These are phyloP conservation scores for Drosophila serrata DNA, from an alignment of 1,140 invertebrate genomes.

Conservation along the genomic window DNA sequence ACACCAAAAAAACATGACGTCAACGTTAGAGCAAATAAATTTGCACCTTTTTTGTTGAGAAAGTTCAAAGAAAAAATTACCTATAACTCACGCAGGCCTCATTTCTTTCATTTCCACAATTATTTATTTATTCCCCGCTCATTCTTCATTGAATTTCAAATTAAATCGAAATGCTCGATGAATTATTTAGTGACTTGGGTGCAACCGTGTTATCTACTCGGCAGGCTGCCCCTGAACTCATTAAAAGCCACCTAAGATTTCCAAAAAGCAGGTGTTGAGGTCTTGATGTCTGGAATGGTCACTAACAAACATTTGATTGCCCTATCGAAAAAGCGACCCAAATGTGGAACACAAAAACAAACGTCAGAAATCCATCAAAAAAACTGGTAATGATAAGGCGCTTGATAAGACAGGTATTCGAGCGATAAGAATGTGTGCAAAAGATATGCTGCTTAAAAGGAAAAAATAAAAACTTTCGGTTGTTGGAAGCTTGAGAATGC, in stretches of 20 bases:
- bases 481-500: background rate
- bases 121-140: conserved; percentile 32
- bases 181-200: conserved; percentile 41
- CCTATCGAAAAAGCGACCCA: conserved; percentile 26
- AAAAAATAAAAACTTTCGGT: conserved; percentile 1
- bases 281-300: conserved; percentile 15
- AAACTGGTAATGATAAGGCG: conserved; percentile 36
- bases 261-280: conserved; percentile 20
- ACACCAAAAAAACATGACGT: conserved; percentile 19
- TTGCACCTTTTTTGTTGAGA: conserved; percentile 21
- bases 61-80: conserved; percentile 15
- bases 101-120: conserved; percentile 28
- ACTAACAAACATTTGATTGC: conserved; percentile 55
- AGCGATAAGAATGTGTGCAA: conserved; percentile 46
- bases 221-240: conserved; percentile 63
- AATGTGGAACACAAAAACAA: conserved; percentile 22
- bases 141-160: conserved; percentile 35
- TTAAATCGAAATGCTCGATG: conserved; percentile 41
- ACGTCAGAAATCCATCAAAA: conserved; percentile 63
- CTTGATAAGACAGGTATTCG: conserved; percentile 54
- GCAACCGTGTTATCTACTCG: conserved; percentile 34
- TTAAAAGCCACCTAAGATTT: conserved; percentile 24
- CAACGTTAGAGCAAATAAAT: conserved; percentile 31
- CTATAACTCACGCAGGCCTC: background rate
- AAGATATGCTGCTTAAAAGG: conserved; percentile 38